Percentiles rank a stretch among this genome's conserved stretches.
Conservation (phyloP, 2,797 vertebrate genomes). For the Synanceia verrucosa region DNA sequence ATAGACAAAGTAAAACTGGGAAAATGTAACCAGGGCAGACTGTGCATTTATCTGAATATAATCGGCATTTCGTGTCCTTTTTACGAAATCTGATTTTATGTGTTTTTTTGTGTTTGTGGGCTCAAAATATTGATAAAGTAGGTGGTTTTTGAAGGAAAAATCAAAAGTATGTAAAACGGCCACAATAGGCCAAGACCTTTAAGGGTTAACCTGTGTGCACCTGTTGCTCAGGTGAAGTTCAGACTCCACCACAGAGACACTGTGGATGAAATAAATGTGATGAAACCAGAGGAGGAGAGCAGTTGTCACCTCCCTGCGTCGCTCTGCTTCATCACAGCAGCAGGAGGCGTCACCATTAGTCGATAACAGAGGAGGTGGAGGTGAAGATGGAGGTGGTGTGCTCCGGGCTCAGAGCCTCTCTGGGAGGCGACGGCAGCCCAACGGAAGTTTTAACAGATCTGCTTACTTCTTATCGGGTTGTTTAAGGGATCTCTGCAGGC, state of each 20-base stretch:
- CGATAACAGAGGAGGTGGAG: not conserved
- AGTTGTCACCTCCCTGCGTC: not conserved
- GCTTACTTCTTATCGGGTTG: not conserved
- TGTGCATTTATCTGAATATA: too few relatives aligned
- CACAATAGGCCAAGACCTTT: too few relatives aligned
- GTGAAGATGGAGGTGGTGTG: not conserved
- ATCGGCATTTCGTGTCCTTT: too few relatives aligned
- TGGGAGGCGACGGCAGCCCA: not conserved
- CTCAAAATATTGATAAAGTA: too few relatives aligned
- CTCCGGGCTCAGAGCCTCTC: not conserved
- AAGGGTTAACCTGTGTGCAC: too few relatives aligned
- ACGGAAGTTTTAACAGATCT: not conserved
- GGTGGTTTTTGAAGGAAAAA: too few relatives aligned
- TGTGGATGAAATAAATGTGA: not conserved
- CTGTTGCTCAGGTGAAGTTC: constrained; percentile 1
- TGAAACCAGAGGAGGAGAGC: not conserved
- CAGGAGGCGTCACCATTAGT: not conserved
- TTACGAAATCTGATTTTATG: too few relatives aligned
- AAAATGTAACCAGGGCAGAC: too few relatives aligned
- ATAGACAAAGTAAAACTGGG: too few relatives aligned
- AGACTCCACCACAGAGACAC: not conserved
- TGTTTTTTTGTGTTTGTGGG: too few relatives aligned
- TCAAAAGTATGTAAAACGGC: too few relatives aligned
- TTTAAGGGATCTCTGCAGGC: not conserved
- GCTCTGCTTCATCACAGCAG: not conserved